Percentiles rank a stretch among this genome's conserved stretches.
These are phyloP conservation scores for Onychostruthus taczanowskii DNA, from an alignment of 2,113 vertebrate species.

Conservation along the genomic window DNA sequence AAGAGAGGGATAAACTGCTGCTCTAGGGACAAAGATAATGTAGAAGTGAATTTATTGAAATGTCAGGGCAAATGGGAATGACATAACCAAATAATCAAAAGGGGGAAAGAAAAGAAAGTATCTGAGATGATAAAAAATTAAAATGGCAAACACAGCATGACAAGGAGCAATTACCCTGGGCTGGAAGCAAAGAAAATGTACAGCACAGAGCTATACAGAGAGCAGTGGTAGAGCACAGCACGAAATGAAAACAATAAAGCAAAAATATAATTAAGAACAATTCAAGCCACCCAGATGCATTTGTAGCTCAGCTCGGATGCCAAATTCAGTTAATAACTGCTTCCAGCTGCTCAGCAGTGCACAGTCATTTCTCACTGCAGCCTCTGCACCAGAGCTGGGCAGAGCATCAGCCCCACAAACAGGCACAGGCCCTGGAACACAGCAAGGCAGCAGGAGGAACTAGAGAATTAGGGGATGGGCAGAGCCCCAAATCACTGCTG, in stretches of 20 bases:
- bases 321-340: background rate
- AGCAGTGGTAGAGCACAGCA: background rate
- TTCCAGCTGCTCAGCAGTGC: conserved; percentile 1
- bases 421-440: background rate
- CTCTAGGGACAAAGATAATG: conserved; percentile 44
- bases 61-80: conserved; percentile 37
- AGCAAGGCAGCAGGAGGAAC: background rate
- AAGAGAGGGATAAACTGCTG: conserved; percentile 1
- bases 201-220: background rate
- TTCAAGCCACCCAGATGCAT: conserved; percentile 27
- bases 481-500: background rate
- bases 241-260: conserved; percentile 48
- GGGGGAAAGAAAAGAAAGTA: background rate
- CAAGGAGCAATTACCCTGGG: conserved; percentile 12
- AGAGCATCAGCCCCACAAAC: background rate
- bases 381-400: background rate
- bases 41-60: conserved; percentile 44
- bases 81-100: conserved; percentile 38
- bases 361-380: background rate
- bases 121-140: conserved; percentile 43
- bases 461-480: background rate
- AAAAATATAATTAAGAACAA: conserved; percentile 56
- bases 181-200: conserved; percentile 5
- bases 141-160: conserved; percentile 43
- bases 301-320: background rate